These are phyloP conservation scores for Sinodicranocentrus sp. DNA, from an alignment of 2,888 invertebrate species.

Conservation along the genomic window DNA sequence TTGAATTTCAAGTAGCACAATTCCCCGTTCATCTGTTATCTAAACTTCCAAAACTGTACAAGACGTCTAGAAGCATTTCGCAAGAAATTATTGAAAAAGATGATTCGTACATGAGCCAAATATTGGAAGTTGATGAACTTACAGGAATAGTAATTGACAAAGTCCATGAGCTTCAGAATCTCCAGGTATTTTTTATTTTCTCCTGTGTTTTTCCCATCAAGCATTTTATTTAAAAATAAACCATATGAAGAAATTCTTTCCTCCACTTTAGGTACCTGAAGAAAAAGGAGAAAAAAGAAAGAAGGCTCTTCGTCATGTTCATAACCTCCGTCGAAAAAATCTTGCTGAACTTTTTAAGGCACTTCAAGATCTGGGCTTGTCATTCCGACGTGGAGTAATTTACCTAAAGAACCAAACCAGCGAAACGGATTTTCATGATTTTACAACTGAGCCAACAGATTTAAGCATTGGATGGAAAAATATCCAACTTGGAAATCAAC, in stretches of 20 bases:
- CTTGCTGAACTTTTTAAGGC: conserved; percentile 91
- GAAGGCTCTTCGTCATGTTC: conserved; percentile 83
- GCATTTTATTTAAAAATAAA: too few relatives aligned
- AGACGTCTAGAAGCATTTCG: conserved; percentile 55
- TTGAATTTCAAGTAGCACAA: neutral
- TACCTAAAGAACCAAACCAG: conserved; percentile 75
- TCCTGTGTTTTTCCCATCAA: neutral
- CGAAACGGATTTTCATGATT: conserved; percentile 78
- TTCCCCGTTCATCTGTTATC: conserved; percentile 46
- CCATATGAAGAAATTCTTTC: neutral
- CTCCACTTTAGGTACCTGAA: conserved; percentile 80
- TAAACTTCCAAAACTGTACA: conserved; percentile 66
- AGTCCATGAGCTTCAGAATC: conserved; percentile 71
- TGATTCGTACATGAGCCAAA: conserved; percentile 17
- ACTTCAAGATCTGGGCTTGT: conserved; percentile 85
- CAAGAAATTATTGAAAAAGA: conserved; percentile 47
- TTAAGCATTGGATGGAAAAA: conserved; percentile 80
- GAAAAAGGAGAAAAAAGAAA: conserved; percentile 81
- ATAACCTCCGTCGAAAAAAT: conserved; percentile 91
- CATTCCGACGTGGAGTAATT: conserved; percentile 87
- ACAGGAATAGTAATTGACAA: conserved; percentile 66
- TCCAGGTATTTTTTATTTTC: conserved; percentile 64
- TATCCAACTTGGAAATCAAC: conserved; percentile 22
- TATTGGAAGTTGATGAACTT: conserved; percentile 67
- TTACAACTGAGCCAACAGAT: conserved; percentile 86